Evolutionary conservation across 1,140 invertebrate species (phyloP), one percentile per base, ranked within the genome.

Genomic region (Drosophila lacertosa): DNA sequence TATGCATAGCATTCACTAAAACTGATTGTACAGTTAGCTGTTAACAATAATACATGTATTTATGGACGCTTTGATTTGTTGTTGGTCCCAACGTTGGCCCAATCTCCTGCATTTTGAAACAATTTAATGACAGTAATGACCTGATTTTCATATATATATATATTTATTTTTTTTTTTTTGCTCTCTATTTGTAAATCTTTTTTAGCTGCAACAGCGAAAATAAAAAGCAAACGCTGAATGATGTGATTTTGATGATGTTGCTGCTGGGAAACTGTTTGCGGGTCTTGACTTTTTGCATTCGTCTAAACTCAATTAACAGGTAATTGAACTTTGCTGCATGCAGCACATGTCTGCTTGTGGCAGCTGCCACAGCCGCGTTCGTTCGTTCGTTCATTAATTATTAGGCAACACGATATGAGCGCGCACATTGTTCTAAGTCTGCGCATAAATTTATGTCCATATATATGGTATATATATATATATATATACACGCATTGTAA

Each of bases 371-470:
- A n/a, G n/a, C n/a, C n/a, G n/a, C n/a, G n/a, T n/a, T n/a, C n/a
- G n/a, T n/a, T n/a, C n/a, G 78, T 70, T 74, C 70, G 67, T 79
- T 89, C 88, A 86, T 89, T 89, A 89, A 89, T 89, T 90, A 88
- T 88, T 88, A 77, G 74, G 71, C 83, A 88, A 88, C 82, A 89
- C 82, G 82, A 82, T 62, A 78, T 72, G 70, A 77, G 72, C 78
- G 77, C 83, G 62, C 74, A 74, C 73, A 78, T 89, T 90, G 82
- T 90, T 90, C 82, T 90, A 84, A 84, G 74, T 88, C 77, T 74
- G 68, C 76, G 88, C 89, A 90, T 90, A 90, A 90, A 89, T 90
- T 89, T 84, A 88, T 51, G 60, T 47, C 26, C 20, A 24, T 44
- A 6, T 40, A n/a, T n/a, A n/a, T n/a, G n/a, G 20, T 24, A 74